Conservation (phyloP, 2,113 vertebrate genomes). For the Brachyistius frenatus region DNA sequence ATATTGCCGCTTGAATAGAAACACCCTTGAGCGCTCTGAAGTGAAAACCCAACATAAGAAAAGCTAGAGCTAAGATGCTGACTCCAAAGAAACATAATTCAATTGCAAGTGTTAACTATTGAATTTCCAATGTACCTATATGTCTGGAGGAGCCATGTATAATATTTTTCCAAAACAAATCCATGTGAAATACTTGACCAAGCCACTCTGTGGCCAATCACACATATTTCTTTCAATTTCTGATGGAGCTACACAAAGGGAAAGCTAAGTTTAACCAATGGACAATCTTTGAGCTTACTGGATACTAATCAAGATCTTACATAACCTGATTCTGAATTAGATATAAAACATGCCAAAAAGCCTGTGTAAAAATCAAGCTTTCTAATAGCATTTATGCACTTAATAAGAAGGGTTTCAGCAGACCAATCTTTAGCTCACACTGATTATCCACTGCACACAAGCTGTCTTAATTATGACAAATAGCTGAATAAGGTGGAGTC, state of each 20-base stretch:
- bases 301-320: constrained; percentile 17
- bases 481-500: constrained; percentile 50
- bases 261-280: constrained; percentile 9
- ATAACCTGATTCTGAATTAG: constrained; percentile 41
- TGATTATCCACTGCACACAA: constrained; percentile 39
- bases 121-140: constrained; percentile 11
- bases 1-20: constrained; percentile 11
- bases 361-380: not conserved
- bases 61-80: not conserved
- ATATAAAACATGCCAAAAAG: constrained; percentile 13
- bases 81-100: constrained; percentile 29
- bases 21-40: not conserved
- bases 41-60: constrained; percentile 16
- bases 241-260: not conserved
- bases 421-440: constrained; percentile 29
- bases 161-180: constrained; percentile 21
- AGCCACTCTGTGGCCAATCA: constrained; percentile 14
- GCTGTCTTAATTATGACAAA: constrained; percentile 62
- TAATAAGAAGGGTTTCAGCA: constrained; percentile 50
- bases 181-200: constrained; percentile 4
- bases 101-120: constrained; percentile 31
- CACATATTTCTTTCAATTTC: constrained; percentile 12
- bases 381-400: constrained; percentile 24
- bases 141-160: constrained; percentile 32
- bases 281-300: constrained; percentile 3